phyloP scores from a whole-genome alignment of 2,113 vertebrate species.

The Phasianus colchicus region DNA sequence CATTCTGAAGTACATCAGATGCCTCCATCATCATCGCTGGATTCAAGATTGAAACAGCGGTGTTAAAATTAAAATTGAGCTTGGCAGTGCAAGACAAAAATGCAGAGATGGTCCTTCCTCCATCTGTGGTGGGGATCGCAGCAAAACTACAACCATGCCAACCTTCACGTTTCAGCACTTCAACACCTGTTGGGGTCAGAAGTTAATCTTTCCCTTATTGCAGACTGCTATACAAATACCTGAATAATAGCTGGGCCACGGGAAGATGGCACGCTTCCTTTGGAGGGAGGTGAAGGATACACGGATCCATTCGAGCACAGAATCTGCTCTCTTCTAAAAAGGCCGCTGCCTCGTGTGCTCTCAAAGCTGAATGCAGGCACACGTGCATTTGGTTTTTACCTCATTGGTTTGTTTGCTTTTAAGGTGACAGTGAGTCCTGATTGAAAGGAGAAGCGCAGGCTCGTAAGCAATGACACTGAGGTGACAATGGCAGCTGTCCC shows the following conservation, averaged over 20 bases:
- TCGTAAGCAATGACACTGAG: not conserved
- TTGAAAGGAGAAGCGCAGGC: not conserved
- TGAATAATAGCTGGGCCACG: not conserved
- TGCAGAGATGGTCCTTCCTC: not conserved
- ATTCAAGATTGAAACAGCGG: rapidly evolving
- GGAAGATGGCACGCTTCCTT: not conserved
- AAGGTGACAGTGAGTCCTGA: not conserved
- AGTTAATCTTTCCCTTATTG: not conserved
- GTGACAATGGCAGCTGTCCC: rapidly evolving
- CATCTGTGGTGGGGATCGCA: not conserved
- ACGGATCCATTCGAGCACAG: not conserved
- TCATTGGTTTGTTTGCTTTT: not conserved
- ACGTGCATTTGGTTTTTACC: not conserved
- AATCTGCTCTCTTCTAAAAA: not conserved
- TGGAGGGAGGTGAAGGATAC: not conserved
- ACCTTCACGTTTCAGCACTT: not conserved
- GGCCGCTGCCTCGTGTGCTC: rapidly evolving
- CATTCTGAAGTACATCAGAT: not conserved
- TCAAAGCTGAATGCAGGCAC: not conserved
- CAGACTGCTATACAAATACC: not conserved
- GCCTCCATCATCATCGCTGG: not conserved
- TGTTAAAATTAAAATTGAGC: rapidly evolving
- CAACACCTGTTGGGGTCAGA: not conserved
- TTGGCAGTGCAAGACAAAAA: not conserved
- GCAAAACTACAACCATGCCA: not conserved